Evolutionary conservation across 1,140 invertebrate genomes (phyloP), one percentile per base, ranked within the genome.

Genomic region (Cyclina sinensis): DNA sequence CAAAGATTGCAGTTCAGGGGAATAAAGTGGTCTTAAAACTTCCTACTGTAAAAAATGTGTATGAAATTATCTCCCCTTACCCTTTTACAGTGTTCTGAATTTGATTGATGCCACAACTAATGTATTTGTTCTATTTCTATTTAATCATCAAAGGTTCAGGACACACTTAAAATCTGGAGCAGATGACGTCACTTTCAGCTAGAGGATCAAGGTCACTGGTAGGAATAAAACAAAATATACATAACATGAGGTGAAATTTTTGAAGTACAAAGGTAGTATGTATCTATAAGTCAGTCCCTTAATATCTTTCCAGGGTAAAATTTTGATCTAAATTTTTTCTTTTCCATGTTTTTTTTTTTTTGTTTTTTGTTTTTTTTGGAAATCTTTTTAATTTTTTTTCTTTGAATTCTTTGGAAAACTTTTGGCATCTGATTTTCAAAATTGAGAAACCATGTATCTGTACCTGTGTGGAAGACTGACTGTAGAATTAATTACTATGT

Each of bases 111-210:
- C 80, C 3, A 30, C 59, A 39, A 74, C 51, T 85, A 85, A 85
- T 85, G 37, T 24, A 48, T 54, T 32, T 86, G 43, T 86, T 86
- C 76, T 86, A 78, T 86, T 86, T 86, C 84, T 86, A 76, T 86
- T 86, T 86, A 48, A 86, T 27, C 14, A 54, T 35, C 39, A 76
- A 57, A 74, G 39, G 70, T 74, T n/a, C 70, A 43, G 24, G 70
- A 37, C 70, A 48, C 70, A 74, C 70, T 21, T n/a, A 74, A 46
- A 37, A 48, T 74, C 39, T 4, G 37, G 7, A 18, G 39, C 46
- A 39, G 39, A 43, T 2, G 70, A 74, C 4, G 70, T 43, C 70
- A 14, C 39, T n/a, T n/a, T 39, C 46, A 65, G 16, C 39, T 43
- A 12, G 9, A 0, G 65, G 73, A 59, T 73, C 65, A 57, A 74